A percentile compares a stretch with the other conserved stretches of the same genome.
These are phyloP conservation scores for Diglossa cyanea DNA, from an alignment of 2,797 vertebrate genomes.

Conservation along the genomic window DNA sequence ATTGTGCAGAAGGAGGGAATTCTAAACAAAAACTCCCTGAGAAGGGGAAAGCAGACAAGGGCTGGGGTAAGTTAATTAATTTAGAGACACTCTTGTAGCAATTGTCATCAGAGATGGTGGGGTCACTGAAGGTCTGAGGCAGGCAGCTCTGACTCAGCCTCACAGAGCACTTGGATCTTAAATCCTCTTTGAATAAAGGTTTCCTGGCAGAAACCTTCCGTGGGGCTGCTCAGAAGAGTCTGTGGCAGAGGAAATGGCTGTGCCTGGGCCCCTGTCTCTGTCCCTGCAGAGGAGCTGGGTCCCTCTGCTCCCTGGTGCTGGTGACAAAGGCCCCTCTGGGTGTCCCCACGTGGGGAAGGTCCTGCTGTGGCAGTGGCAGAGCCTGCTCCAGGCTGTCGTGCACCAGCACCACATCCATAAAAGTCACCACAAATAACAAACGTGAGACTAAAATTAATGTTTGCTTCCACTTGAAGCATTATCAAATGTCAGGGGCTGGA, in stretches of 20 bases:
- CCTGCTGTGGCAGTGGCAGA: neutral
- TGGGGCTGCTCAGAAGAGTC: neutral
- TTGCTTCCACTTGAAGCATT: slow-evolving; percentile 3
- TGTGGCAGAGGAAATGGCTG: neutral
- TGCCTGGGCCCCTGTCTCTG: neutral
- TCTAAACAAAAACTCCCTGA: rapidly evolving
- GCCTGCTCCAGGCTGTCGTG: neutral
- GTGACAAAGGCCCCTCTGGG: neutral
- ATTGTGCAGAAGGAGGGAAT: neutral
- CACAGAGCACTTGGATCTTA: neutral
- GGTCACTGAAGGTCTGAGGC: neutral
- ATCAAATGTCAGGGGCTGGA: neutral
- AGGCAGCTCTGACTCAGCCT: neutral
- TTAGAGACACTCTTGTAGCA: no score
- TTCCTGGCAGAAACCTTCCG: neutral
- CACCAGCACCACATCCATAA: neutral
- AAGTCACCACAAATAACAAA: neutral
- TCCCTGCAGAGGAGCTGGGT: neutral
- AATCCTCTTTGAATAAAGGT: neutral
- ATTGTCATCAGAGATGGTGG: neutral
- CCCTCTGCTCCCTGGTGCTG: neutral
- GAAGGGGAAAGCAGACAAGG: neutral
- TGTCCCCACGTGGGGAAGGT: neutral
- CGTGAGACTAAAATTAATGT: neutral
- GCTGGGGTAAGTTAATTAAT: neutral